phyloP scores from a whole-genome alignment of 2,888 invertebrate species.

The Nebria brevicollis region DNA sequence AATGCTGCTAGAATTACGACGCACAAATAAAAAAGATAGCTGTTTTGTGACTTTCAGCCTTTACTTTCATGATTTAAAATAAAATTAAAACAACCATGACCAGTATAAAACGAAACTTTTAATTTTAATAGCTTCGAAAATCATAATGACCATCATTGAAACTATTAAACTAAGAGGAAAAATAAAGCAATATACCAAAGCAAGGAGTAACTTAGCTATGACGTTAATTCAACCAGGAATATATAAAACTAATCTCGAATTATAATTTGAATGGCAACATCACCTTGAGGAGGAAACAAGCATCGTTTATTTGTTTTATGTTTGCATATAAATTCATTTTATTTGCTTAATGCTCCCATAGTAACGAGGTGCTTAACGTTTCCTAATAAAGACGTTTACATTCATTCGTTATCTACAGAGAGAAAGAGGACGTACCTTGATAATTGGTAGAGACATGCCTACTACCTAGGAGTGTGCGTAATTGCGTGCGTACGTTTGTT shows the following conservation, averaged over 20 bases:
- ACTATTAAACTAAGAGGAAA: too few relatives aligned
- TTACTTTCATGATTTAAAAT: too few relatives aligned
- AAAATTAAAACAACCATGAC: too few relatives aligned
- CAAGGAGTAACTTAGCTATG: not conserved
- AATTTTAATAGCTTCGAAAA: too few relatives aligned
- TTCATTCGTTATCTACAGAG: not conserved
- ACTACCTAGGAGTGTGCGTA: not conserved
- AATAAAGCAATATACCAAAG: not conserved
- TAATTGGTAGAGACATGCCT: not conserved
- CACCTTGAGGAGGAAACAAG: not conserved
- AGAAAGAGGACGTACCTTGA: not conserved
- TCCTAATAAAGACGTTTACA: not conserved
- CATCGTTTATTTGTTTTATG: constrained; percentile 1
- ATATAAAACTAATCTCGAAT: not conserved
- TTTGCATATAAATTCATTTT: not conserved
- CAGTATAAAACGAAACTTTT: too few relatives aligned
- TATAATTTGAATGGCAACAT: not conserved
- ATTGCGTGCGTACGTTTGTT: not conserved
- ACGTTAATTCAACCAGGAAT: not conserved
- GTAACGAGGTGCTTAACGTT: not conserved
- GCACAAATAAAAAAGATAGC: too few relatives aligned
- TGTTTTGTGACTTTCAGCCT: too few relatives aligned
- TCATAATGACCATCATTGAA: too few relatives aligned
- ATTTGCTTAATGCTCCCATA: not conserved
- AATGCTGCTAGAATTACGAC: not conserved